Conservation (phyloP, 2,113 vertebrate species). For the Cepphus grylle region DNA sequence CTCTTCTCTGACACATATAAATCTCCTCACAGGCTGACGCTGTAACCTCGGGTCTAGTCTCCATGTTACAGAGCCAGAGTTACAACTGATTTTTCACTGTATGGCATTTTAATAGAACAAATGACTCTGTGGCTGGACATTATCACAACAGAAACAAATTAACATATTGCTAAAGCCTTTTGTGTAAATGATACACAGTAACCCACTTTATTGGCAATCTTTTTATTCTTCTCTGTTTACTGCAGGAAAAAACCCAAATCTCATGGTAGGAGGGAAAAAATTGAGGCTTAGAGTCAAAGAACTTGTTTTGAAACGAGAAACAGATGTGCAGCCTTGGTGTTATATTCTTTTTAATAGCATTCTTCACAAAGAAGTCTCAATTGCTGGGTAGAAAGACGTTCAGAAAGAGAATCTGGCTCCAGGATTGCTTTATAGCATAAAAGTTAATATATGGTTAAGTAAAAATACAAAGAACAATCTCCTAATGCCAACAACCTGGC, state of each 20-base stretch:
- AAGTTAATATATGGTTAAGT: neutral
- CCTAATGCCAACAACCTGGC: neutral
- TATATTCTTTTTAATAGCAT: neutral
- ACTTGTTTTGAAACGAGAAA: slow-evolving; percentile 17
- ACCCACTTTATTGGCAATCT: neutral
- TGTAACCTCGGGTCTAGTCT: neutral
- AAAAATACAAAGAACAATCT: neutral
- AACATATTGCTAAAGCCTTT: neutral
- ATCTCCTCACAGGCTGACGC: neutral
- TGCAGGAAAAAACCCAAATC: neutral
- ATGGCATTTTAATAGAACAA: neutral
- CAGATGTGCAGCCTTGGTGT: slow-evolving; percentile 35
- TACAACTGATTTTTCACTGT: neutral
- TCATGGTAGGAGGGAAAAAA: neutral
- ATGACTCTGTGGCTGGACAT: neutral
- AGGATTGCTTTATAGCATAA: neutral
- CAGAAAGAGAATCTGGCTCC: neutral
- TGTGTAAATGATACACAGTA: neutral
- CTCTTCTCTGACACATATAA: neutral
- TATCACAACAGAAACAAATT: neutral
- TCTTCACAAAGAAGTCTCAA: neutral
- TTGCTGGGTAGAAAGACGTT: neutral
- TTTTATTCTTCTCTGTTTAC: neutral
- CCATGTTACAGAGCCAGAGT: neutral
- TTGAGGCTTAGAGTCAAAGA: neutral